A percentile compares a stretch with the other conserved stretches of the same genome.
Conservation (phyloP, 2,888 invertebrate species). For the Polymixis flavicincta region DNA sequence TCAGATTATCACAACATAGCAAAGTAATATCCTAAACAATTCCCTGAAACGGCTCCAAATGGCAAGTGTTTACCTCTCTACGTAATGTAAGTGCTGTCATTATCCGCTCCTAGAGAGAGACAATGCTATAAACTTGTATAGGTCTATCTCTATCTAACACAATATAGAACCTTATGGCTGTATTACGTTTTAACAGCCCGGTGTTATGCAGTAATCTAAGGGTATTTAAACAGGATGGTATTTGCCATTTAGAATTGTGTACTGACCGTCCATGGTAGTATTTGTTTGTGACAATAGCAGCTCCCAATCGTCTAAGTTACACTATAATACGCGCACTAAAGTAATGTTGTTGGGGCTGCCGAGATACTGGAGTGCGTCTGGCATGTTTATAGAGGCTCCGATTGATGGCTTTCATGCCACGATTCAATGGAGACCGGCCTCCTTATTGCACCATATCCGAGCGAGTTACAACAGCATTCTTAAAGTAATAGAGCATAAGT, state of each 20-base stretch:
- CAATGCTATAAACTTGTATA: constrained; percentile 1
- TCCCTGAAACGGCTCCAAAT: constrained; percentile 24
- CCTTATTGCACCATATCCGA: background rate
- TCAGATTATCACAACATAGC: constrained; percentile 47
- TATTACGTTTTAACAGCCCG: constrained; percentile 23
- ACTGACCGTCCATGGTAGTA: background rate
- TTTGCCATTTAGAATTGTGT: constrained; percentile 15
- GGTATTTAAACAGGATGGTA: constrained; percentile 14
- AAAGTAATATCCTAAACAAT: constrained; percentile 43
- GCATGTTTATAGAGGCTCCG: background rate
- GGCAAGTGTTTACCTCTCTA: constrained; percentile 33
- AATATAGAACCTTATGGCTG: constrained; percentile 26
- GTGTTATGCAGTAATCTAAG: constrained; percentile 14
- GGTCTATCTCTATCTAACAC: constrained; percentile 8
- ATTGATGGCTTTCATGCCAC: background rate
- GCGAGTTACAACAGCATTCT: background rate
- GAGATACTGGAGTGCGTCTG: background rate
- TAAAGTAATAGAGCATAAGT: background rate
- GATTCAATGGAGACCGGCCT: background rate
- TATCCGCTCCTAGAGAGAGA: constrained; percentile 24
- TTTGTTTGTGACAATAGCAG: background rate
- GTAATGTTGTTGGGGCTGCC: background rate
- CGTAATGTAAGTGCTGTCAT: constrained; percentile 43
- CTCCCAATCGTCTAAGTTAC: background rate
- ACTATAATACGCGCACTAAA: too few species aligned